phyloP scores from a whole-genome alignment of 2,888 invertebrate species.

The Philonicus albiceps region DNA sequence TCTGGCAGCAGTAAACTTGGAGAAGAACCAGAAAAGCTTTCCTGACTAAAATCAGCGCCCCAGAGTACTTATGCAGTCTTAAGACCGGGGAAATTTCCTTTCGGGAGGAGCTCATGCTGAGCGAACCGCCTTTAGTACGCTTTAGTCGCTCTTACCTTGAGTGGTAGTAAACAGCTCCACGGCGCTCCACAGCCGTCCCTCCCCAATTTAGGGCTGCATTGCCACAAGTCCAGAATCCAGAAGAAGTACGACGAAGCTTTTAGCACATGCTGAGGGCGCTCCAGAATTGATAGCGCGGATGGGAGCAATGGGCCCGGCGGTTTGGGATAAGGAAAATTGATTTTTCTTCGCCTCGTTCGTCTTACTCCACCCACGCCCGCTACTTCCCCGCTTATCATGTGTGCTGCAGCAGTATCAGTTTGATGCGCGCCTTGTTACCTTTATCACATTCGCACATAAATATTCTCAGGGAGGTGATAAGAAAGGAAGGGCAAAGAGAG shows the following conservation, averaged over 20 bases:
- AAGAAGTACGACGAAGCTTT: slow-evolving; percentile 10
- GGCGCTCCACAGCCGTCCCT: neutral
- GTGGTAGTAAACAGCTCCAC: neutral
- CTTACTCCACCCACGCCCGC: neutral
- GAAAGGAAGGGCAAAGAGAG: neutral
- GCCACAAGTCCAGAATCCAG: neutral
- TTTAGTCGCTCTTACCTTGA: neutral
- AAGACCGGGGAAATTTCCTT: slow-evolving; percentile 4
- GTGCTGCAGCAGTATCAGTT: neutral
- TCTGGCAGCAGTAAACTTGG: slow-evolving; percentile 12
- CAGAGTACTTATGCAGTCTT: slow-evolving; percentile 3
- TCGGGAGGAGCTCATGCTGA: neutral
- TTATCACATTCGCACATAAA: neutral
- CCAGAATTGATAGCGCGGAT: neutral
- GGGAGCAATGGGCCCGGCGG: neutral
- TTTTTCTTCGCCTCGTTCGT: neutral
- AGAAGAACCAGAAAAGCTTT: slow-evolving; percentile 10
- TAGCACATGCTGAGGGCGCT: slow-evolving; percentile 2
- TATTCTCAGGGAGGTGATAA: neutral
- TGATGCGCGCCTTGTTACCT: neutral
- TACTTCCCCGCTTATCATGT: neutral
- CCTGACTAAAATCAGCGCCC: neutral
- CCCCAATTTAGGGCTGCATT: neutral
- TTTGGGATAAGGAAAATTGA: slow-evolving; percentile 16
- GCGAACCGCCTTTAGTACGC: neutral